Base-by-base conservation (phyloP, 2,888 invertebrate species). In the Pristionchus exspectatus region DNA sequence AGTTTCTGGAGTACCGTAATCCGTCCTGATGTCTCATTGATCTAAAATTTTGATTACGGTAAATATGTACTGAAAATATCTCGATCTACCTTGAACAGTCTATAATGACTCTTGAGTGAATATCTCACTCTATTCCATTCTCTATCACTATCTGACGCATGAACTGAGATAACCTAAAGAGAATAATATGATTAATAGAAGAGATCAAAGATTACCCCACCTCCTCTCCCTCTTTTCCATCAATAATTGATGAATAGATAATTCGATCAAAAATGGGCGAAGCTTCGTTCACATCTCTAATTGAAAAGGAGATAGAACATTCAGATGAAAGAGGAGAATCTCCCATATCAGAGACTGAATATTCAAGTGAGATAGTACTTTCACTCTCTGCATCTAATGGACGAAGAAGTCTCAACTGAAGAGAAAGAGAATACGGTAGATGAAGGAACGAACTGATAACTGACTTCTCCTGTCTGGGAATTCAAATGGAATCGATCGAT, bases 151-250 rank as follows among this genome's bases (percentile, higher is more conserved):
- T 87, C 87, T 21, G 69, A 54, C 0, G 87, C 87, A 27, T 87
- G 27, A 10, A 87, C 72, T 21, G 87, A 54, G 54, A 87, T 16
- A 30, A 87, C 72, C 87, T 87, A 21, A 1, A 54, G 72, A 77
- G 54, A 56, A 24, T 14, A 84, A 59, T 21, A 56, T n/a, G 4
- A 10, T 30, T 21, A 56, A 21, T 44, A 14, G 81, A n/a, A 81
- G 33, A 84, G 56, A 84, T 56, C 30, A 59, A 84, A 44, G 77
- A 44, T 21, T n/a, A 77, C 9, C n/a, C 33, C 44, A 72, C 87
- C 54, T 72, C 87, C 27, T 87, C 87, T 27, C 72, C 72, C 54
- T 87, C 87, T 27, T 72, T 69, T 50, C 87, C 87, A 54, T 50
- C 59, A 30, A 87, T 72, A 10, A 27, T 72, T 9, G 30, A 72